Evolutionary conservation across 2,888 invertebrate genomes (phyloP).

Genomic region (Eupeodes latifasciatus): DNA sequence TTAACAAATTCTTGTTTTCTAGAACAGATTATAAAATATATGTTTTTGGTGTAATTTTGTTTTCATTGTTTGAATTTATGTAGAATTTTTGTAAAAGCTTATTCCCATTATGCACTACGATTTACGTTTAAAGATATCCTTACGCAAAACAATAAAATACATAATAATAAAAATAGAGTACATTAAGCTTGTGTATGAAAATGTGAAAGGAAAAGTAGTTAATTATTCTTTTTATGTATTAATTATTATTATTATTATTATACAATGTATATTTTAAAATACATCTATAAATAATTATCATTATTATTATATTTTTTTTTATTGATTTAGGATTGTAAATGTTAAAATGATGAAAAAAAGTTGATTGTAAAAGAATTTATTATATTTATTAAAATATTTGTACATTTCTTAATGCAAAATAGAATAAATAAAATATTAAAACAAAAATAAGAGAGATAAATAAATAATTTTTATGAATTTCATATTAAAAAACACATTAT

Average conservation of each 20-base stretch:
- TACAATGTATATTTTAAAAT: conserved; percentile 15
- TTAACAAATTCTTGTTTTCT: no score
- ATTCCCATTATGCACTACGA: background rate
- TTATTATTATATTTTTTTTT: conserved; percentile 30
- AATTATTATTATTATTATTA: background rate
- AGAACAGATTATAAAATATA: no score
- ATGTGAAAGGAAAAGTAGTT: conserved; percentile 41
- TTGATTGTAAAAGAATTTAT: conserved; percentile 53
- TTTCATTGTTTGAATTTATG: no score
- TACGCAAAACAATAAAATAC: background rate
- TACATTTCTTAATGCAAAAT: conserved; percentile 71
- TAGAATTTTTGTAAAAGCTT: background rate
- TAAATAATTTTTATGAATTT: conserved; percentile 46
- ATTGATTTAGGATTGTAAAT: conserved; percentile 54
- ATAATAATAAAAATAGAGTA: background rate
- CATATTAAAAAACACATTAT: conserved; percentile 42
- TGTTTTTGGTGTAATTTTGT: no score
- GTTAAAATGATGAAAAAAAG: conserved; percentile 26
- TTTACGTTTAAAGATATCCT: background rate
- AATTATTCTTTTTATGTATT: conserved; percentile 13
- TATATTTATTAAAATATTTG: conserved; percentile 55
- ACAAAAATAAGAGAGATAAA: conserved; percentile 32
- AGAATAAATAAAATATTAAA: conserved; percentile 33
- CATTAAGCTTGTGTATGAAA: conserved; percentile 40
- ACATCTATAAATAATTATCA: background rate